Conservation (phyloP, 2,113 vertebrate genomes). For the Triplophysa rosa region DNA sequence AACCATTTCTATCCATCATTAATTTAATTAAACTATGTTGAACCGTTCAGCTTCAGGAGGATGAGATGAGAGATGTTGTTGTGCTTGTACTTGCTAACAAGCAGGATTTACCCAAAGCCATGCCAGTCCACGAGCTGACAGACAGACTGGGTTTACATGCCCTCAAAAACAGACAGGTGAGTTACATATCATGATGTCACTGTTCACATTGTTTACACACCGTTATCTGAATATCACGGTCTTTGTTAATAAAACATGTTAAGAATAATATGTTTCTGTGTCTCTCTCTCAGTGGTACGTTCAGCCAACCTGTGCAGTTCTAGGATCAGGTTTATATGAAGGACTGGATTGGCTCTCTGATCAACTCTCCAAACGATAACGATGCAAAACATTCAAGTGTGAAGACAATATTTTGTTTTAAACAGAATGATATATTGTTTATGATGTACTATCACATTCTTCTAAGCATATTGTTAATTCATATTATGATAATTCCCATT, state of each 20-base stretch:
- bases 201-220: too few species aligned
- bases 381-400: too few species aligned
- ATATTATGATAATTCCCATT: too few species aligned
- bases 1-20: not conserved
- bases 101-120: slow-evolving; percentile 86
- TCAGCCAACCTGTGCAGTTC: slow-evolving; percentile 86
- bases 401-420: too few species aligned
- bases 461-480: too few species aligned
- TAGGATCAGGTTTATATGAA: slow-evolving; percentile 87
- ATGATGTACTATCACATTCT: too few species aligned
- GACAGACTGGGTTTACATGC: slow-evolving; percentile 82
- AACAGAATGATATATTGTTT: not conserved
- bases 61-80: slow-evolving; percentile 80
- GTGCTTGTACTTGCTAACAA: slow-evolving; percentile 87
- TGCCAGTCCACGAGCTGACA: slow-evolving; percentile 86
- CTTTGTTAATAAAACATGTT: slow-evolving; percentile 63
- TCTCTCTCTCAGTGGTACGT: slow-evolving; percentile 81
- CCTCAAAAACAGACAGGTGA: slow-evolving; percentile 73
- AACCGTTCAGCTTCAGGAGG: slow-evolving; percentile 79
- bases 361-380: slow-evolving; percentile 84
- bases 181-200: not conserved
- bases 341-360: slow-evolving; percentile 89
- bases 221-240: slow-evolving; percentile 50
- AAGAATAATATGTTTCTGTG: not conserved
- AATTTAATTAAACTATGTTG: too few species aligned